Evolutionary conservation across 2,113 vertebrate species (phyloP).

Genomic region (Hypanus sabinus): DNA sequence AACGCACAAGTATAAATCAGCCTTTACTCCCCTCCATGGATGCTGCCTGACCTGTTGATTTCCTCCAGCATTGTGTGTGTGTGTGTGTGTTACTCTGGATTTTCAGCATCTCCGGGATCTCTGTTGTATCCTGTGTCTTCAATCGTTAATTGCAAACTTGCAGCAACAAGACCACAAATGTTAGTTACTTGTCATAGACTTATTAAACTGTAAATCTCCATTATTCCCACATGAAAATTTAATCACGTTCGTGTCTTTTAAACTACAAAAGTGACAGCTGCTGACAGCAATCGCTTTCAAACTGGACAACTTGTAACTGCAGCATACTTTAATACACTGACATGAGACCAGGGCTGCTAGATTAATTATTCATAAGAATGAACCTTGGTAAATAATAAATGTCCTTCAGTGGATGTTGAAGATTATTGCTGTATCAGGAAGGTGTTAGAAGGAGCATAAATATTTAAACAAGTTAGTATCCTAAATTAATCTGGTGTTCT

Average conservation of each 20-base stretch:
- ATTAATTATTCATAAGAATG: not conserved
- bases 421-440: not conserved
- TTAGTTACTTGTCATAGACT: not conserved
- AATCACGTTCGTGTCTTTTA: not conserved
- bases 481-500: not conserved
- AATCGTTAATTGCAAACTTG: not conserved
- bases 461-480: not conserved
- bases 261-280: not conserved
- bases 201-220: not conserved
- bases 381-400: not conserved
- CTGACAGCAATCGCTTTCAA: not conserved
- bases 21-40: no score
- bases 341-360: not conserved
- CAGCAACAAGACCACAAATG: not conserved
- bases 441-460: not conserved
- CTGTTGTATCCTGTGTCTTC: no score
- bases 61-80: no score
- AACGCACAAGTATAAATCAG: no score
- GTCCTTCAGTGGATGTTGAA: not conserved
- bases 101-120: no score
- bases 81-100: no score
- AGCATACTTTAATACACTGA: not conserved
- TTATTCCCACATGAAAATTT: not conserved
- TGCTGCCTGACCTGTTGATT: no score
- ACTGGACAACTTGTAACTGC: not conserved